phyloP scores from a whole-genome alignment of 2,888 invertebrate species.

The Trissolcus japonicus region DNA sequence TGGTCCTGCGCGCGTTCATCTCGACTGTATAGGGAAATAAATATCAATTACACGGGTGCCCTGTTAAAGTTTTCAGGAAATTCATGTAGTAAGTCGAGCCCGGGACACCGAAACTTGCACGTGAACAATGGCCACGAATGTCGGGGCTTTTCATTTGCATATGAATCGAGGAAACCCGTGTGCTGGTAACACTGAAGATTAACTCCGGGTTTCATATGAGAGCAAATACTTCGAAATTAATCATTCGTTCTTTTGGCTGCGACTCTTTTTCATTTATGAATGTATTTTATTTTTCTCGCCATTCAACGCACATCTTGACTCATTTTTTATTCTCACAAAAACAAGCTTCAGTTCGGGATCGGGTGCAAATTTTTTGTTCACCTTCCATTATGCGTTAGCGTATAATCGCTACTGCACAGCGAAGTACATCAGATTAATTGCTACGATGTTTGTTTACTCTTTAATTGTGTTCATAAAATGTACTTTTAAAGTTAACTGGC shows the following conservation, averaged over 20 bases:
- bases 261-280: too few relatives aligned
- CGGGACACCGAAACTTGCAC: slow-evolving; percentile 67
- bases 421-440: too few relatives aligned
- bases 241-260: slow-evolving; percentile 9
- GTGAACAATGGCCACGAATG: slow-evolving; percentile 71
- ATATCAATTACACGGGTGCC: slow-evolving; percentile 73
- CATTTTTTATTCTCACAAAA: too few relatives aligned
- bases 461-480: too few relatives aligned
- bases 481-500: too few relatives aligned
- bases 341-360: too few relatives aligned
- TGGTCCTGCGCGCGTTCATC: slow-evolving; percentile 18
- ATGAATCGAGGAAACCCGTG: slow-evolving; percentile 70
- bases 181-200: slow-evolving; percentile 57
- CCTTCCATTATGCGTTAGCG: too few relatives aligned
- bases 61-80: slow-evolving; percentile 74
- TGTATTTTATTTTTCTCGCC: too few relatives aligned
- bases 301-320: too few relatives aligned
- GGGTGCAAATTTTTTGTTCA: too few relatives aligned
- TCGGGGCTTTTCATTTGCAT: slow-evolving; percentile 74
- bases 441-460: too few relatives aligned
- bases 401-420: too few relatives aligned
- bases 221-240: slow-evolving; percentile 60
- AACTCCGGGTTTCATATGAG: slow-evolving; percentile 59
- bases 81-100: slow-evolving; percentile 74
- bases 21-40: slow-evolving; percentile 56